These are phyloP conservation scores for Eilema griseolum DNA, from an alignment of 2,888 invertebrate species.

Conservation along the genomic window DNA sequence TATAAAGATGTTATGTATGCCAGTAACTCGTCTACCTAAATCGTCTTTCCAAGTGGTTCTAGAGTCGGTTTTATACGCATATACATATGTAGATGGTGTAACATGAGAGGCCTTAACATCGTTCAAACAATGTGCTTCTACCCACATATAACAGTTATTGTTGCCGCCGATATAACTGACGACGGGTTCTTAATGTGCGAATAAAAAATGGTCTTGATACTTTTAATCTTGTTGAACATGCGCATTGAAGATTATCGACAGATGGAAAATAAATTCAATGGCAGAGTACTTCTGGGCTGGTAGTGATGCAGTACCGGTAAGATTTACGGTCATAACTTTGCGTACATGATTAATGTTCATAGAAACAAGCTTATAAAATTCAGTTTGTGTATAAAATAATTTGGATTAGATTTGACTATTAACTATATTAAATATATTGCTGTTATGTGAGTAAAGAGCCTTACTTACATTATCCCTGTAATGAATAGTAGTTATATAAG, in stretches of 20 bases:
- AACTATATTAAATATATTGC: too few species aligned
- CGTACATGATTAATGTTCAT: too few species aligned
- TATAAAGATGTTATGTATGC: neutral
- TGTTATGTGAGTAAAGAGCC: too few species aligned
- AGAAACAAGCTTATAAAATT: too few species aligned
- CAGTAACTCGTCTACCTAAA: neutral
- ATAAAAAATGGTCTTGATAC: conserved; percentile 61
- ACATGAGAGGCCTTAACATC: conserved; percentile 51
- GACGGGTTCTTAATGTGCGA: conserved; percentile 67
- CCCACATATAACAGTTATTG: conserved; percentile 70
- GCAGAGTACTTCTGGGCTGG: neutral
- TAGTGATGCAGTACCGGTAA: neutral
- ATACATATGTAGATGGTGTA: conserved; percentile 39
- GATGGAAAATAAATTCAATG: neutral
- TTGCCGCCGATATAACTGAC: conserved; percentile 53
- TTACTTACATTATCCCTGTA: too few species aligned
- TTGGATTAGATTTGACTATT: too few species aligned
- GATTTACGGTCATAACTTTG: too few species aligned
- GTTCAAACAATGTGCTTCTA: conserved; percentile 70
- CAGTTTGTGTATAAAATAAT: too few species aligned
- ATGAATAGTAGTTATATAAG: too few species aligned
- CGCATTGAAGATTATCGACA: conserved; percentile 38
- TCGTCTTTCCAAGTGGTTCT: conserved; percentile 8
- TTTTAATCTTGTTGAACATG: conserved; percentile 46
- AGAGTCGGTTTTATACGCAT: conserved; percentile 29